A percentile compares a stretch with the other conserved stretches of the same genome.
phyloP scores from a whole-genome alignment of 92 coral and sea anemone genomes.

The Pocillopora meandrina region DNA sequence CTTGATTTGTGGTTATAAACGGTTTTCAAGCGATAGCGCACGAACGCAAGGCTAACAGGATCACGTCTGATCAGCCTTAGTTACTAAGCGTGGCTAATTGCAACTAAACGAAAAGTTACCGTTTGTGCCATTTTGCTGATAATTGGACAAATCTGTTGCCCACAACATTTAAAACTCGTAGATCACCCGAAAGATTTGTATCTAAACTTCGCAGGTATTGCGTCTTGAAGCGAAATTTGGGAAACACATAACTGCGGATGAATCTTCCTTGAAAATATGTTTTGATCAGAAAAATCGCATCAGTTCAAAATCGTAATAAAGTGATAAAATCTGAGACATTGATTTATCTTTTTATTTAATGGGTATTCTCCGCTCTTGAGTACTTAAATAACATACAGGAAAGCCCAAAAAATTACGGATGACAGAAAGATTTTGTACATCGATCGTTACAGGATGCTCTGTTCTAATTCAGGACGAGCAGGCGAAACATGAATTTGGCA shows the following conservation, averaged over 20 bases:
- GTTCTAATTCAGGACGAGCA: not conserved
- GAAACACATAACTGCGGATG: slow-evolving; percentile 3
- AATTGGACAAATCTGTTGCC: slow-evolving; percentile 20
- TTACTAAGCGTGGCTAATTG: slow-evolving; percentile 25
- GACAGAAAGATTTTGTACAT: not conserved
- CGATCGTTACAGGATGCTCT: not conserved
- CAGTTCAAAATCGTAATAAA: slow-evolving; percentile 19
- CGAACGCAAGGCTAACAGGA: slow-evolving; percentile 3
- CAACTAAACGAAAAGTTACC: slow-evolving; percentile 20
- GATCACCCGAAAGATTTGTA: not conserved
- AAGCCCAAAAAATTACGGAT: not conserved
- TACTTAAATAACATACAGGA: not conserved
- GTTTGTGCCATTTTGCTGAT: slow-evolving; percentile 26
- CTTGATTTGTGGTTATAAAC: not conserved
- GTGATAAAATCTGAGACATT: slow-evolving; percentile 1
- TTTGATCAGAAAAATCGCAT: not conserved
- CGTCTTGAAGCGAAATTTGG: not conserved
- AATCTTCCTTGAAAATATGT: not conserved
- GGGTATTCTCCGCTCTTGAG: slow-evolving; percentile 16
- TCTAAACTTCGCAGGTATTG: not conserved
- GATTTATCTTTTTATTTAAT: not conserved
- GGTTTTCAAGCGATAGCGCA: not conserved
- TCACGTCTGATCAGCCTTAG: not conserved
- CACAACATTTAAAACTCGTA: slow-evolving; percentile 18
- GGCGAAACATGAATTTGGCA: not conserved